Evolutionary conservation across 1,140 invertebrate genomes (phyloP), one percentile per base, ranked within the genome.

Genomic region (Sycobia sp.): DNA sequence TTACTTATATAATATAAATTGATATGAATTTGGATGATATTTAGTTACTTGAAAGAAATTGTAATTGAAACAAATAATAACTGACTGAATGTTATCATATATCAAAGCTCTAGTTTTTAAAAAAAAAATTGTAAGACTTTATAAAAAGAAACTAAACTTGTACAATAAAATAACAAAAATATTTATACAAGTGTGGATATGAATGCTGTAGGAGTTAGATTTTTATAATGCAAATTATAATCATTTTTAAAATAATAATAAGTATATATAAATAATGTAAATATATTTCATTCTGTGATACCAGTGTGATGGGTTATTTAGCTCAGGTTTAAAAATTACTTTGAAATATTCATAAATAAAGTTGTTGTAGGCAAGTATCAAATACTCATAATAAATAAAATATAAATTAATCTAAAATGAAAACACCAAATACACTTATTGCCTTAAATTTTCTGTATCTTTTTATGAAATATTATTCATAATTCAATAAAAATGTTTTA

Each of bases 251-350:
- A n/a, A n/a, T n/a, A n/a, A n/a, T n/a, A n/a, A n/a, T n/a, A n/a
- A n/a, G n/a, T n/a, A n/a, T n/a, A n/a, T 43, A 32, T 65, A 54
- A 14, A 23, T 57, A 61, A 36, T 66, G 62, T 66, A 68, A 69
- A 65, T 70, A 69, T 41, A 39, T 55, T 62, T 57, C 14, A 60
- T 68, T 68, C 73, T 73, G 73, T 76, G 74, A 74, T 76, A 74
- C 69, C 65, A 68, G 47, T 38, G 27, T 62, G 62, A 54, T n/a
- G 11, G 29, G 29, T 11, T 7, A 7, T 32, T 27, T 43, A 41
- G 34, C 18, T 56, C 34, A 46, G 27, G 18, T 20, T 14, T 25
- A 55, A n/a, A 23, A 18, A 10, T 43, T 13, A 41, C n/a, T 18
- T 46, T 46, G 14, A 38, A 29, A 44, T n/a, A 20, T 36, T 47